Evolutionary conservation across 1,140 invertebrate genomes (phyloP), one percentile per base, ranked within the genome.

Genomic region (Saccostrea echinata): DNA sequence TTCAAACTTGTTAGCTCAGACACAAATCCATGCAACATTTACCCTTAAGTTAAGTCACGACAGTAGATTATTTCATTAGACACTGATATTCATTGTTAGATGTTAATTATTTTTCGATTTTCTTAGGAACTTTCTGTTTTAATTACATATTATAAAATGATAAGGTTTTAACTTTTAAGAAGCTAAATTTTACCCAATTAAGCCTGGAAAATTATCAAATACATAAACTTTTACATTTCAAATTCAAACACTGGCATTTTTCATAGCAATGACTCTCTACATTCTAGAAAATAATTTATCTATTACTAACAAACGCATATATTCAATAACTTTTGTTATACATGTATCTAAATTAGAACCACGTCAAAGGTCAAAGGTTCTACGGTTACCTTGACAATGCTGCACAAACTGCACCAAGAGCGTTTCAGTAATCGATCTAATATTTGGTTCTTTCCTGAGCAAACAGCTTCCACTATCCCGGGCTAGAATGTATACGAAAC

Each of bases 381-480:
- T 30, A 30, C 68, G 27, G 68, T 85, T 85, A 92, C 92, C 91
- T 92, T 92, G 88, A 92, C 89, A 61, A 88, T 86, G 61, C 83
- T 84, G 83, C 86, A 64, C n/a, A 90, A 51, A 88, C 89, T 91
- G 84, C 89, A 88, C 90, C 92, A 93, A 13, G 90, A 88, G 64
- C 82, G 71, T 90, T 82, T 91, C 52, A 91, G 84, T 53, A 92
- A 84, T 53, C 91, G 80, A 68, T 90, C 88, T 33, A 91, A 87
- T 71, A 68, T 64, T 53, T 86, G 86, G 51, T 68, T 33, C 64
- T 91, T 90, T n/a, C 90, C 90, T 51, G 85, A 84, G 24, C 80
- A 87, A 27, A 93, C 61, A 3, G 92, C 90, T n/a, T 76, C 71
- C 82, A 92, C 90, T 35, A 93, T 84, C 30, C 92, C 92, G n/a